Percentiles rank a stretch among this genome's conserved stretches.
Evolutionary conservation across 2,113 vertebrate species (phyloP).

Genomic region (Pollachius pollachius): DNA sequence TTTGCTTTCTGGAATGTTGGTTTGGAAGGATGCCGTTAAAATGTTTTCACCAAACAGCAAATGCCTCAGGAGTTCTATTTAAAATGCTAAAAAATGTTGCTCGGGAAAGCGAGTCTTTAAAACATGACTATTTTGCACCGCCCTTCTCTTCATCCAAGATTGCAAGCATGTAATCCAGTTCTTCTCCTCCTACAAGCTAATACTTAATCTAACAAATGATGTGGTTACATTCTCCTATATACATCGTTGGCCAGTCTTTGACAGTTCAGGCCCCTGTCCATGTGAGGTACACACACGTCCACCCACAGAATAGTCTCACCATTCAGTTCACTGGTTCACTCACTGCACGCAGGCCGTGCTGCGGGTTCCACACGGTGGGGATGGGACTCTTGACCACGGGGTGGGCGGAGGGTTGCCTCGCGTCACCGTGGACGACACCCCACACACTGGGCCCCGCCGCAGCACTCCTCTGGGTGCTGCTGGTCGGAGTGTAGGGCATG

Average conservation of each 20-base stretch:
- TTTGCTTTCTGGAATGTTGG: conserved; percentile 31
- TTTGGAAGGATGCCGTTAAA: conserved; percentile 4
- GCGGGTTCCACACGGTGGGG: conserved; percentile 61
- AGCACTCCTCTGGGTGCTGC: conserved; percentile 40
- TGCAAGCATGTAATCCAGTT: neutral
- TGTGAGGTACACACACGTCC: neutral
- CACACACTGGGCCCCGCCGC: conserved; percentile 55
- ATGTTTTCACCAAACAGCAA: conserved; percentile 2
- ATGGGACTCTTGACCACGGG: conserved; percentile 53
- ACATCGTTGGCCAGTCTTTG: conserved; percentile 18
- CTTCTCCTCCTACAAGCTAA: conserved; percentile 23
- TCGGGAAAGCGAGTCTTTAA: conserved; percentile 25
- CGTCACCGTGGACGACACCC: conserved; percentile 62
- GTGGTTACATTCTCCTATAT: conserved; percentile 53
- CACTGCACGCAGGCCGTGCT: conserved; percentile 62
- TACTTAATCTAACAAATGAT: conserved; percentile 13
- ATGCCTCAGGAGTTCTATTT: neutral
- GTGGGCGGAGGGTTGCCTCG: conserved; percentile 47
- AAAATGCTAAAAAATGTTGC: conserved; percentile 35
- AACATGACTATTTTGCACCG: conserved; percentile 7
- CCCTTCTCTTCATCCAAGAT: conserved; percentile 12
- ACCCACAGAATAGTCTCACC: neutral
- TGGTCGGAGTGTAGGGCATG: neutral
- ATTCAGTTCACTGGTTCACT: conserved; percentile 71
- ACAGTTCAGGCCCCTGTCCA: conserved; percentile 11